Evolutionary conservation across 2,888 invertebrate genomes (phyloP), one percentile per base, ranked within the genome.

Genomic region (Tetragonisca angustula): DNA sequence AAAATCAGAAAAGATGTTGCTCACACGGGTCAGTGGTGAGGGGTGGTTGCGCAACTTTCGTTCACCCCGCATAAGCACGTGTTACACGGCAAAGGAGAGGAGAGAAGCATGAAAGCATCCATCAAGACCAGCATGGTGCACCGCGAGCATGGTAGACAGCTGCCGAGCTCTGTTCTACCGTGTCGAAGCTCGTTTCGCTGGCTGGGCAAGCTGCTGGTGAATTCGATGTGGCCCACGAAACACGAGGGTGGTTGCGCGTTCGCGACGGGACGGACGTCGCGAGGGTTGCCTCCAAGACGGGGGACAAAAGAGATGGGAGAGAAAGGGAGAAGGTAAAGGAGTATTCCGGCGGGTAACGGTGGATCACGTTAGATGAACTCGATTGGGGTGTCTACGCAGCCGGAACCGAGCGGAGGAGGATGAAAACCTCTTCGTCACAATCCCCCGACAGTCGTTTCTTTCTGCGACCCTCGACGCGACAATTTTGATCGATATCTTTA

Each of bases 121-220:
- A 91, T 91, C 92, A 91, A 69, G 88, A 84, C 85, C 89, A 84
- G 87, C 88, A 90, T 88, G 89, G 88, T 78, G 87, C 88, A 83
- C 83, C 88, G 83, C 79, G 87, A 88, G 88, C 86, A 87, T 83
- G 87, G 85, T 76, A 86, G 87, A 84, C 91, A 89, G 89, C 91
- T 90, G 90, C 87, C 87, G 87, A 87, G 87, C 87, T 90, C 64
- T 87, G 85, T 43, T 88, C 80, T 83, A 89, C 85, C 89, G 85
- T 88, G 87, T 89, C 90, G 84, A 61, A 74, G 75, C 76, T 77
- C 76, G 87, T 86, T 76, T 84, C 83, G 80, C 78, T 88, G 49
- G 79, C 81, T 79, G 80, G 61, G 62, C 84, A 83, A 56, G 74
- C 87, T 73, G 82, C 79, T 73, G 81, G 87, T 89, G 73, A 62